A percentile compares a stretch with the other conserved stretches of the same genome.
Evolutionary conservation across 2,797 vertebrate genomes (phyloP).

Genomic region (Macropus fuliginosus): DNA sequence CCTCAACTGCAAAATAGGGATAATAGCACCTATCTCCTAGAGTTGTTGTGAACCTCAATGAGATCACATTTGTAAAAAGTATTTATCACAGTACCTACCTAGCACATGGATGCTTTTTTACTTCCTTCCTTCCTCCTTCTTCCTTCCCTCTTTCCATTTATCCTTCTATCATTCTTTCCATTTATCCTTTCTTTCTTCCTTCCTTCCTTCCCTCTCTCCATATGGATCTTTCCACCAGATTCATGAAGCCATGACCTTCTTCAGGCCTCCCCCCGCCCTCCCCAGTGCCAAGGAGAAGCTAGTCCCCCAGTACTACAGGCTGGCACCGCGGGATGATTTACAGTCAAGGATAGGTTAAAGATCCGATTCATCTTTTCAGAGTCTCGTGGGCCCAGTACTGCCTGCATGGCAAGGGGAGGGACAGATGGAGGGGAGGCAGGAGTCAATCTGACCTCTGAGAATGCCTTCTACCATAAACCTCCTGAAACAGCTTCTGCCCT

Average conservation of each 20-base stretch:
- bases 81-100: neutral
- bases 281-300: neutral
- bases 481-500: neutral
- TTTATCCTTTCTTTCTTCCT: no score
- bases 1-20: neutral
- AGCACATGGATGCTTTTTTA: neutral
- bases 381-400: neutral
- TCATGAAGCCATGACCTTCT: neutral
- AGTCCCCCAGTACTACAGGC: neutral
- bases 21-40: neutral
- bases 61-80: neutral
- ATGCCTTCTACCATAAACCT: conserved; percentile 5
- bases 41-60: neutral
- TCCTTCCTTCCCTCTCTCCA: neutral
- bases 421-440: neutral
- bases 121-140: neutral
- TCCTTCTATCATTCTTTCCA: neutral
- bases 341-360: neutral
- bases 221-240: neutral
- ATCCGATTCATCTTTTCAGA: neutral
- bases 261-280: neutral
- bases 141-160: no score
- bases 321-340: neutral
- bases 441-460: neutral
- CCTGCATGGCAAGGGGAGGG: neutral